Evolutionary conservation across 2,888 invertebrate species (phyloP), one percentile per base, ranked within the genome.

Genomic region (Alcis repandata): DNA sequence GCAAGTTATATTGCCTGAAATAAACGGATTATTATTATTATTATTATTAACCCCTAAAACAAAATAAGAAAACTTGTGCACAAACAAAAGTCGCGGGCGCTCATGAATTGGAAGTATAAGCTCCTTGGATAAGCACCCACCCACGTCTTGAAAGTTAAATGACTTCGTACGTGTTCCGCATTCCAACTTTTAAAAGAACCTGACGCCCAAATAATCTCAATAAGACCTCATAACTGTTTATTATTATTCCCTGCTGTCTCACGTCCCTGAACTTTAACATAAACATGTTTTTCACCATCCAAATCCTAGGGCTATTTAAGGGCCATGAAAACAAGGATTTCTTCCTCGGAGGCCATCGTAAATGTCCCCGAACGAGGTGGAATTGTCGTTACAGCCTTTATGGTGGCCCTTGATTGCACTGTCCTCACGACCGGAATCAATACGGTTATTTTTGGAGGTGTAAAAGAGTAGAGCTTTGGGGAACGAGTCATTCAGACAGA

Each of bases 261-360:
- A n/a, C 36, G 51, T 0, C 49, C 62, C 17, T 63, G 57, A 56
- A 41, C 49, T 54, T 53, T 63, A 56, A 68, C 59, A 53, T 59
- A 68, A 70, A 63, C 65, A 68, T 66, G 70, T 66, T 66, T 62
- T 68, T 54, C 40, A 22, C 22, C n/a, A 17, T 45, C 48, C 9
- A 49, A 59, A 60, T 43, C 52, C 59, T 46, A 46, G 52, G 48
- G 19, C 53, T 45, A 53, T 65, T 61, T 59, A 59, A 54, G 45
- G 51, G 22, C 40, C 41, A 59, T 69, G 64, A 71, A 67, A 68
- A 62, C 56, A 61, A 62, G 60, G 48, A 48, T 38, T 58, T 46
- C 49, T 54, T 52, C 61, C 58, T 33, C 48, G 20, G 53, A 49
- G 22, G 59, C 54, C 41, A 62, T 64, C 66, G 64, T 70, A 68